Evolutionary conservation across 2,888 invertebrate genomes (phyloP).

Genomic region (Cinara cedri): DNA sequence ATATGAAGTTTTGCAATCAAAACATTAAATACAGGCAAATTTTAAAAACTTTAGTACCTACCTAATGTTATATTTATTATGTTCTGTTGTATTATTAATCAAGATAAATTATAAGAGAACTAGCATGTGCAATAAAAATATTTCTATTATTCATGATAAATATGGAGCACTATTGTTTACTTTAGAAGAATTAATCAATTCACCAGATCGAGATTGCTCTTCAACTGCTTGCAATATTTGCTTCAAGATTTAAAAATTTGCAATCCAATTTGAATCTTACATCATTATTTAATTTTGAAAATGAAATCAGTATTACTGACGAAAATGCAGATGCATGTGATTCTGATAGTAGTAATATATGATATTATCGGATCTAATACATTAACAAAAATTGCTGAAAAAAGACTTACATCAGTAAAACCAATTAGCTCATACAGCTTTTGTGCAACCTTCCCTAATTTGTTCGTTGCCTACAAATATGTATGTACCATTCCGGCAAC

Average conservation of each 20-base stretch:
- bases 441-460: constrained; percentile 1
- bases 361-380: too few species aligned
- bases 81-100: too few species aligned
- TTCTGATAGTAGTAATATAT: constrained; percentile 2
- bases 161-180: not conserved
- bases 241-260: constrained; percentile 2
- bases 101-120: too few species aligned
- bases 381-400: constrained; percentile 6
- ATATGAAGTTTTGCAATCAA: not conserved
- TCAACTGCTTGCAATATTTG: constrained; percentile 2
- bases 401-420: constrained; percentile 17
- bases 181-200: not conserved
- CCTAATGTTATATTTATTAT: not conserved
- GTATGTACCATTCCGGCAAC: constrained; percentile 7
- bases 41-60: not conserved
- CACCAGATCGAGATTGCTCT: not conserved
- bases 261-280: not conserved
- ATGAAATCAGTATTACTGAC: constrained; percentile 6
- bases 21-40: not conserved
- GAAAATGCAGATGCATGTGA: not conserved
- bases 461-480: constrained; percentile 24
- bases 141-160: not conserved
- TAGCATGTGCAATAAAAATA: not conserved
- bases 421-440: not conserved
- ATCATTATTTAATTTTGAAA: not conserved